Percentiles rank a stretch among this genome's conserved stretches.
phyloP scores from a whole-genome alignment of 2,888 invertebrate species.

The Gisinianus flammeolus region DNA sequence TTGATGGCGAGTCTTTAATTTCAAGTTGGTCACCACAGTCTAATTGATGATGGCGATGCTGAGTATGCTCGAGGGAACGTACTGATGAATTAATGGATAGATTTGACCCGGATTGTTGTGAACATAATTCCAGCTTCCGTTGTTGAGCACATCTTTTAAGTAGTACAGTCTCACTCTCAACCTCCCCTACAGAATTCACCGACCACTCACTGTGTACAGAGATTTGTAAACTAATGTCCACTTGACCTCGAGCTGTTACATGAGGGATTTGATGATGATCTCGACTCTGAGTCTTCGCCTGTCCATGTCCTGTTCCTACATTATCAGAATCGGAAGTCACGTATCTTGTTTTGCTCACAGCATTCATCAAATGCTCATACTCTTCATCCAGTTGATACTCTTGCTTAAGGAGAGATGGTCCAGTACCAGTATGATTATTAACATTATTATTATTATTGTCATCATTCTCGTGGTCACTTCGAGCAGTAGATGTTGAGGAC shows the following conservation, averaged over 20 bases:
- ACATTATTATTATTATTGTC: neutral
- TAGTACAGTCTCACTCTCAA: constrained; percentile 1
- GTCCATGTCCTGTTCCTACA: neutral
- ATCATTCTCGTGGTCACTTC: neutral
- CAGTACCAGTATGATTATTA: neutral
- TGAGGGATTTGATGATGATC: no score
- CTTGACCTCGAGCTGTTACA: neutral
- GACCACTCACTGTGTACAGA: constrained; percentile 35
- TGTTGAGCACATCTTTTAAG: neutral
- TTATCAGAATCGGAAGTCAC: neutral
- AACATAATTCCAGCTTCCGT: neutral
- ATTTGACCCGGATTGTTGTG: neutral
- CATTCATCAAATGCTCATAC: neutral
- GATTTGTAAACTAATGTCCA: constrained; percentile 32
- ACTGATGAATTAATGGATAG: neutral
- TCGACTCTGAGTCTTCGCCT: neutral
- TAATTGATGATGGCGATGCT: neutral
- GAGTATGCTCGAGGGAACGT: neutral
- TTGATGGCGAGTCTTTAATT: no score
- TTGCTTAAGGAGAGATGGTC: neutral
- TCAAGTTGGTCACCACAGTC: no score
- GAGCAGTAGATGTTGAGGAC: neutral
- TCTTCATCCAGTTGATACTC: neutral
- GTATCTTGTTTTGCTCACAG: no score
- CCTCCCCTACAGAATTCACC: neutral